These are phyloP conservation scores for Papilio helenus DNA, from an alignment of 1,140 invertebrate genomes.

Conservation along the genomic window DNA sequence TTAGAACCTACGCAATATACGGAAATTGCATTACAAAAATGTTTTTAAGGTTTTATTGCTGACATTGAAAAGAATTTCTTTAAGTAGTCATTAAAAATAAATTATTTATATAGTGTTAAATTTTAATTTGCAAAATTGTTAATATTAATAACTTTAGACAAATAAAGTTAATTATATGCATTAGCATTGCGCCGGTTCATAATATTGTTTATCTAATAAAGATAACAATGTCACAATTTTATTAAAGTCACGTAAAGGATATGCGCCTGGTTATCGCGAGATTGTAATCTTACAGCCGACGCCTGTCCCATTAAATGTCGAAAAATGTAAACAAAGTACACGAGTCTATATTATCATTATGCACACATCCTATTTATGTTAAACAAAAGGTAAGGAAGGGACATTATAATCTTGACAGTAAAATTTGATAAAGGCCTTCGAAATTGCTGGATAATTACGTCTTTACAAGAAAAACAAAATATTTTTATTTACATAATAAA, in stretches of 20 bases:
- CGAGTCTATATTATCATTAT: background rate
- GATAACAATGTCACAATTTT: conserved; percentile 25
- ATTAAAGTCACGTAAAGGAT: conserved; percentile 29
- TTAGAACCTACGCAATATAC: conserved; percentile 66
- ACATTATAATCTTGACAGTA: background rate
- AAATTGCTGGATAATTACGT: background rate
- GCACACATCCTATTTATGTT: background rate
- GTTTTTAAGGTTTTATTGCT: background rate
- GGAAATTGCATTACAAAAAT: background rate
- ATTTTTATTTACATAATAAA: background rate
- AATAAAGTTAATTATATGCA: background rate
- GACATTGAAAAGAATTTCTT: too few species aligned
- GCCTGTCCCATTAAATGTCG: background rate
- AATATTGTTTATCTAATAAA: conserved; percentile 26
- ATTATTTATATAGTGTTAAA: too few species aligned
- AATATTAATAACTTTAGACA: background rate
- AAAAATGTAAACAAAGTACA: conserved; percentile 20
- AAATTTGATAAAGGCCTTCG: background rate
- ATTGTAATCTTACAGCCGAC: background rate
- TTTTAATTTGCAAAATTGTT: too few species aligned
- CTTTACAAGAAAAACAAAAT: background rate
- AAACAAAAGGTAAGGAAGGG: background rate
- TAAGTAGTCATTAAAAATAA: too few species aligned
- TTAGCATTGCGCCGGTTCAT: background rate
- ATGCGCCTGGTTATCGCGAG: conserved; percentile 14